phyloP scores from a whole-genome alignment of 1,140 invertebrate genomes.

The Drosophila mayri region DNA sequence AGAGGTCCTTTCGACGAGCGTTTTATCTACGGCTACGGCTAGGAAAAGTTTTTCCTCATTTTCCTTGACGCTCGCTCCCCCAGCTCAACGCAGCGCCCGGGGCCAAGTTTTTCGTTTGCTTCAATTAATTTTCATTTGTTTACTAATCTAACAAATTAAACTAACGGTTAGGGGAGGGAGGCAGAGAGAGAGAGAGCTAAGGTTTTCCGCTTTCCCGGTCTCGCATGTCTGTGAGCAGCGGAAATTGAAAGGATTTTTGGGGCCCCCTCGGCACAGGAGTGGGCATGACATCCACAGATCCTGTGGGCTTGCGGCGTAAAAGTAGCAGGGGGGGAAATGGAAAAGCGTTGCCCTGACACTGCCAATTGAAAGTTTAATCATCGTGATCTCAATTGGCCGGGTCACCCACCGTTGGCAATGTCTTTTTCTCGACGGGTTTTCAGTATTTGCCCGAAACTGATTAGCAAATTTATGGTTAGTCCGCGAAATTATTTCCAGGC shows the following conservation, averaged over 20 bases:
- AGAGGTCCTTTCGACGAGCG: slow-evolving; percentile 57
- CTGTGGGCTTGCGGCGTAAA: slow-evolving; percentile 22
- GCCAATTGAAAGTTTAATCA: slow-evolving; percentile 58
- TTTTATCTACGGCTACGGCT: slow-evolving; percentile 67
- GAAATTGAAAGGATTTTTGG: slow-evolving; percentile 62
- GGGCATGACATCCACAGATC: slow-evolving; percentile 24
- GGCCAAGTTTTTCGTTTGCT: slow-evolving; percentile 84
- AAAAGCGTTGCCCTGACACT: slow-evolving; percentile 51
- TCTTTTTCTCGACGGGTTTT: not conserved
- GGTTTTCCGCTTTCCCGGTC: slow-evolving; percentile 32
- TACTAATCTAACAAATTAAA: slow-evolving; percentile 84
- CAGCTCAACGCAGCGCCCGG: slow-evolving; percentile 32
- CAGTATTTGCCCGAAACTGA: slow-evolving; percentile 17
- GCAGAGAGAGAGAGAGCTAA: not conserved
- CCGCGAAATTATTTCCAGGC: slow-evolving; percentile 6
- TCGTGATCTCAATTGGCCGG: slow-evolving; percentile 36
- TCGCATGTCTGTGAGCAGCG: slow-evolving; percentile 32
- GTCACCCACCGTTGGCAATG: slow-evolving; percentile 6
- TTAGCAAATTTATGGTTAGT: slow-evolving; percentile 27
- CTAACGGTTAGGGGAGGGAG: slow-evolving; percentile 68
- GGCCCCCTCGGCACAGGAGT: slow-evolving; percentile 24
- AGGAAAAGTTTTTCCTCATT: slow-evolving; percentile 64
- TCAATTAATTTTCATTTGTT: slow-evolving; percentile 84
- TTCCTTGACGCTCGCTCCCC: not conserved
- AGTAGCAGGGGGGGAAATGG: slow-evolving; percentile 6